Evolutionary conservation across 23 tunicate genomes (phyloP).

Genomic region (Clavelina lepadiformis): DNA sequence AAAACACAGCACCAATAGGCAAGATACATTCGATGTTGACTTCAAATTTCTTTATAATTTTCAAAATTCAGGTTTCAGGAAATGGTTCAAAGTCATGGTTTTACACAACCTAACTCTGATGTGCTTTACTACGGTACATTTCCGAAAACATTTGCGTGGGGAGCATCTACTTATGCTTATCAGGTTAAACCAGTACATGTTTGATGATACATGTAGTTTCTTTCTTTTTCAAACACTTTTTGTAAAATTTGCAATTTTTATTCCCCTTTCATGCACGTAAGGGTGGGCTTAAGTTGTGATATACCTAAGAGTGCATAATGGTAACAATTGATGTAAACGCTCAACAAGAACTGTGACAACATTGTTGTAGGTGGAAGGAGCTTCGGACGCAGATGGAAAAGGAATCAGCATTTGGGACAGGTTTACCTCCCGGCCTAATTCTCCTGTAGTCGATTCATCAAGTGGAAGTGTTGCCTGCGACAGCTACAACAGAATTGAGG

Average conservation of each 20-base stretch:
- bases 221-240: too few relatives aligned
- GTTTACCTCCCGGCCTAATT: constrained; percentile 46
- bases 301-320: too few relatives aligned
- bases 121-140: constrained; percentile 36
- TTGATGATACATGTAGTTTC: too few relatives aligned
- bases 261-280: too few relatives aligned
- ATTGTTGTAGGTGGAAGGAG: constrained; percentile 99
- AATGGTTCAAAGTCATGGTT: constrained; percentile 23
- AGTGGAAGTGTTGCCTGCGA: constrained; percentile 4
- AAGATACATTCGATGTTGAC: too few relatives aligned
- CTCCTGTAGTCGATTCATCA: constrained; percentile 49
- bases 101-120: constrained; percentile 15
- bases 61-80: constrained; percentile 44
- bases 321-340: too few relatives aligned
- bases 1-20: too few relatives aligned
- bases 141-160: constrained; percentile 49
- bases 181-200: constrained; percentile 12
- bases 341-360: too few relatives aligned
- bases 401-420: constrained; percentile 93
- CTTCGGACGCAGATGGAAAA: constrained; percentile 97
- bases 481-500: not conserved
- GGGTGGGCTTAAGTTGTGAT: too few relatives aligned
- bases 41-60: too few relatives aligned
- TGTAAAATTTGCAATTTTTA: too few relatives aligned
- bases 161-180: constrained; percentile 48